These are phyloP conservation scores for Spatulosminthurus flaviceps DNA, from an alignment of 2,888 invertebrate species.

Conservation along the genomic window DNA sequence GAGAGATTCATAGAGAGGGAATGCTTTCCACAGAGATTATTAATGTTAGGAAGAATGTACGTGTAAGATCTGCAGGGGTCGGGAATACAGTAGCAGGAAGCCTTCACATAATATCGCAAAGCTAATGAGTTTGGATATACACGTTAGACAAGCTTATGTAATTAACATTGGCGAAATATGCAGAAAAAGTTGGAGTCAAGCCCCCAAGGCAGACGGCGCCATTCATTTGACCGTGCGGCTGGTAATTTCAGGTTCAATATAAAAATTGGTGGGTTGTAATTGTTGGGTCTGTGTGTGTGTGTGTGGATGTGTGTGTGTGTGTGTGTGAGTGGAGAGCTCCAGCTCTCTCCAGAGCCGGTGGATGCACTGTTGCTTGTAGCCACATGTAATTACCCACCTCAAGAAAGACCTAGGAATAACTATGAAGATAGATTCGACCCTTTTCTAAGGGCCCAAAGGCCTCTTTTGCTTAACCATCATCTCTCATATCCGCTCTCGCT, in stretches of 20 bases:
- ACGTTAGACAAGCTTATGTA: conserved; percentile 59
- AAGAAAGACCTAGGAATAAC: conserved; percentile 2
- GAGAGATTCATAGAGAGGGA: neutral
- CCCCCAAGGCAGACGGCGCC: conserved; percentile 64
- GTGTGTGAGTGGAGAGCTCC: neutral
- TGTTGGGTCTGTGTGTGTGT: conserved; percentile 59
- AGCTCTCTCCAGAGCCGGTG: conserved; percentile 35
- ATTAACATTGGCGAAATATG: conserved; percentile 63
- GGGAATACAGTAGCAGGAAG: conserved; percentile 60
- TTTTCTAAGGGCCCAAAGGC: conserved; percentile 45
- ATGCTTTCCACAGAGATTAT: conserved; percentile 37
- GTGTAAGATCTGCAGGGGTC: conserved; percentile 58
- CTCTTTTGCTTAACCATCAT: conserved; percentile 2
- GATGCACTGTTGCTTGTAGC: conserved; percentile 25
- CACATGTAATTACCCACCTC: conserved; percentile 42
- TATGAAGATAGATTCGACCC: conserved; percentile 33
- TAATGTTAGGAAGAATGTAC: conserved; percentile 43
- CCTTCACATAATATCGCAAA: conserved; percentile 61
- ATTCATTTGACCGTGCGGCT: conserved; percentile 64
- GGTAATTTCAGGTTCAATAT: conserved; percentile 64
- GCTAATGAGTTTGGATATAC: conserved; percentile 63
- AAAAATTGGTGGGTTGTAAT: conserved; percentile 64
- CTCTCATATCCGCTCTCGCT: neutral
- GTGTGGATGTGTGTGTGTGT: conserved; percentile 51
- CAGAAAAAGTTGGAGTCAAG: conserved; percentile 58